Evolutionary conservation across 2,888 invertebrate species (phyloP), one percentile per base, ranked within the genome.

Genomic region (Dryadula phaetusa): DNA sequence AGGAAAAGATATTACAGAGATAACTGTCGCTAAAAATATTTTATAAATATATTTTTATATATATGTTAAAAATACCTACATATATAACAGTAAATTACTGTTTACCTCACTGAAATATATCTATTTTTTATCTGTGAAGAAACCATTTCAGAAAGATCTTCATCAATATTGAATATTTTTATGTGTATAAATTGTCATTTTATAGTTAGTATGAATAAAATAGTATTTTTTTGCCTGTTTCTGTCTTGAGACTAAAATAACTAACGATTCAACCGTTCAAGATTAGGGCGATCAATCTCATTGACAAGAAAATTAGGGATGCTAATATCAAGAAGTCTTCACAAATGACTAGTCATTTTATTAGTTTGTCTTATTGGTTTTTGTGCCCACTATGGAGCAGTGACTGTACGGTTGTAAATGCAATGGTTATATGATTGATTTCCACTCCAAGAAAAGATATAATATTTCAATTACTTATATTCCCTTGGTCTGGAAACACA

Each of bases 1-100:
- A 58, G 12, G 20, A 40, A 68, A 46, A 56, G 18, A 79, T 80
- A 77, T 75, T 70, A 75, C 64, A 62, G 68, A 70, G 18, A 60
- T 44, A 18, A 32, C 18, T 18, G 12, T 7, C 28, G 18, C 1
- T 25, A 20, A 60, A 44, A 44, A 60, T 18, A 28, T 25, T 32
- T 16, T 32, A n/a, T n/a, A n/a, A n/a, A n/a, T n/a, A n/a, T n/a
- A n/a, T n/a, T n/a, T n/a, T n/a, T n/a, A n/a, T n/a, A n/a, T n/a
- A n/a, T n/a, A n/a, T n/a, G n/a, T n/a, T n/a, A n/a, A n/a, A n/a
- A n/a, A n/a, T n/a, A n/a, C n/a, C n/a, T n/a, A n/a, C n/a, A n/a
- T n/a, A n/a, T n/a, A n/a, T n/a, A 28, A 20, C 20, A 6, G 1
- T n/a, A 16, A n/a, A 16, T 3, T n/a, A 42, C n/a, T 42, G 10